Percentiles rank a stretch among this genome's conserved stretches.
phyloP scores from a whole-genome alignment of 2,113 vertebrate genomes.

The Uria aalge region DNA sequence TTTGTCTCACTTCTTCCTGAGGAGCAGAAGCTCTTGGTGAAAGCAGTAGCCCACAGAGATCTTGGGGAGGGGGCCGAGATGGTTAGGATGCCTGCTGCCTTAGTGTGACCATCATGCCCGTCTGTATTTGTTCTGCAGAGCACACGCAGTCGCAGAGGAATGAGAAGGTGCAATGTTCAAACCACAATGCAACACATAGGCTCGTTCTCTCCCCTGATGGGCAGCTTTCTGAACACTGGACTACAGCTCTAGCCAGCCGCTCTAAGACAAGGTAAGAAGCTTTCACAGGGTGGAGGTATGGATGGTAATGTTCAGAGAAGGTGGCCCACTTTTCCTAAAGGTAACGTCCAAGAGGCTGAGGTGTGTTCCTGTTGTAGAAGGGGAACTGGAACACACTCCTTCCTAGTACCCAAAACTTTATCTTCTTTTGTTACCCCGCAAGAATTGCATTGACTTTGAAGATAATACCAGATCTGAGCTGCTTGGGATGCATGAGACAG shows the following conservation, averaged over 20 bases:
- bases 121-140: not conserved
- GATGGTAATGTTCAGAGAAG: not conserved
- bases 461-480: not conserved
- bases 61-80: not conserved
- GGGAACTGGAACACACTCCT: not conserved
- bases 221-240: not conserved
- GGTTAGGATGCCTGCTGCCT: not conserved
- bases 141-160: rapidly evolving
- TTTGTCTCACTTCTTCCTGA: not conserved
- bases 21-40: not conserved
- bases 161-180: not conserved
- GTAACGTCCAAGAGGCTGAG: not conserved
- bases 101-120: rapidly evolving
- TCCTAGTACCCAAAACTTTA: not conserved
- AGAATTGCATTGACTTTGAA: not conserved
- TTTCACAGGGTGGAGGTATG: not conserved
- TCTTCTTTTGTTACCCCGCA: not conserved
- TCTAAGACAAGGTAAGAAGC: not conserved
- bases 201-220: not conserved
- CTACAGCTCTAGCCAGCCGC: not conserved
- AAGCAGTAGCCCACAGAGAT: not conserved
- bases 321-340: not conserved
- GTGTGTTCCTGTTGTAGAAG: not conserved
- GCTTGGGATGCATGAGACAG: not conserved
- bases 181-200: not conserved